Conservation (phyloP, 2,888 invertebrate species). For the Hydraecia micacea region DNA sequence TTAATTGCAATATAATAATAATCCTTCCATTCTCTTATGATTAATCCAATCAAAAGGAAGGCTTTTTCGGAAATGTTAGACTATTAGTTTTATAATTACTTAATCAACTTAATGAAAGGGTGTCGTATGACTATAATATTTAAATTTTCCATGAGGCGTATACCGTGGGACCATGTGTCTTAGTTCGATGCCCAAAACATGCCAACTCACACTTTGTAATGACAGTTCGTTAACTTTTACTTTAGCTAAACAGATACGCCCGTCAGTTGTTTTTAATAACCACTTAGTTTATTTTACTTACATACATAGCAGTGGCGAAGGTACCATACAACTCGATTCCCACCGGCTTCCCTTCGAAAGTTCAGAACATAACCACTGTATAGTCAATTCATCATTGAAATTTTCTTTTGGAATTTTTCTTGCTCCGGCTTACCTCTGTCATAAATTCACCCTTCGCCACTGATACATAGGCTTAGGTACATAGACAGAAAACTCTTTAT, state of each 20-base stretch:
- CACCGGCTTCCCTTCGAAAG: too few relatives aligned
- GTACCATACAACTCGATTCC: too few relatives aligned
- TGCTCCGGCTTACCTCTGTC: too few relatives aligned
- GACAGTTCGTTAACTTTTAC: conserved; percentile 41
- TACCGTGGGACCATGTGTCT: conserved; percentile 9
- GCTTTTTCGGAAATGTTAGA: conserved; percentile 23
- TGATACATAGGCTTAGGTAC: too few relatives aligned
- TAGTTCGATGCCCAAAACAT: conserved; percentile 56
- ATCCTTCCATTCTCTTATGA: neutral
- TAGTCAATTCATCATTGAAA: too few relatives aligned
- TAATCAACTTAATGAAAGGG: conserved; percentile 44
- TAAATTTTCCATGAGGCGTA: conserved; percentile 27
- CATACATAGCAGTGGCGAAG: too few relatives aligned
- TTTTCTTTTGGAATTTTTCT: too few relatives aligned
- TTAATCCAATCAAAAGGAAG: conserved; percentile 5
- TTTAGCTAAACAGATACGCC: conserved; percentile 12
- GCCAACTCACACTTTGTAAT: conserved; percentile 66
- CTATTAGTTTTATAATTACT: conserved; percentile 24
- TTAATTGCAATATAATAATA: neutral
- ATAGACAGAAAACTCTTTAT: neutral
- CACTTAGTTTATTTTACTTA: neutral
- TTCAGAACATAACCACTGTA: too few relatives aligned
- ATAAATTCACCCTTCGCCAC: too few relatives aligned
- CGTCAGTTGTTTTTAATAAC: conserved; percentile 21
- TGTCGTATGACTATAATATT: conserved; percentile 19